A percentile compares a stretch with the other conserved stretches of the same genome.
Conservation (phyloP, 1,140 invertebrate species). For the Bombus confusus region DNA sequence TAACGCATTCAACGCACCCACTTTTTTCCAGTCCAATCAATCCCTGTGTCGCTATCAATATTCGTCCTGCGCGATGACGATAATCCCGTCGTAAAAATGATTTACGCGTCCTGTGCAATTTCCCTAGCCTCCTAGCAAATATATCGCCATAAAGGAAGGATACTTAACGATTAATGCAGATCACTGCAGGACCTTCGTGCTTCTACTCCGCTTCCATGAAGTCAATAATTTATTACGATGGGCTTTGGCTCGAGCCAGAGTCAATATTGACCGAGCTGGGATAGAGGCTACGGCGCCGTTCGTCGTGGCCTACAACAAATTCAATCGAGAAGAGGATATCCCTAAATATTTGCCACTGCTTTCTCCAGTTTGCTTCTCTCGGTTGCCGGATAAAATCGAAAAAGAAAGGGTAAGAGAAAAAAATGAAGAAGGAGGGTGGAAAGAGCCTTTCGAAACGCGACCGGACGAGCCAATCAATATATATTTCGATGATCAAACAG, state of each 20-base stretch:
- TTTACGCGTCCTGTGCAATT: constrained; percentile 42
- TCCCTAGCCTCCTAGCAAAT: constrained; percentile 28
- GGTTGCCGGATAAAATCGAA: background rate
- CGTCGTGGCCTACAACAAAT: constrained; percentile 46
- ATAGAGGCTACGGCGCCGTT: constrained; percentile 43
- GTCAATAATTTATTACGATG: constrained; percentile 66
- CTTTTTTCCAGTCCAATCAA: background rate
- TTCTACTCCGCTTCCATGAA: constrained; percentile 38
- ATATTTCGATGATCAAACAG: background rate
- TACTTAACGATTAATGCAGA: constrained; percentile 52
- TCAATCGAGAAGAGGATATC: constrained; percentile 13
- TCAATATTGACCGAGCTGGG: constrained; percentile 63
- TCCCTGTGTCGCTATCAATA: background rate
- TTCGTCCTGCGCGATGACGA: background rate
- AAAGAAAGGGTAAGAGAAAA: background rate
- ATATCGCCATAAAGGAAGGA: background rate
- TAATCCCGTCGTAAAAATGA: constrained; percentile 43
- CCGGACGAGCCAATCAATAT: constrained; percentile 1
- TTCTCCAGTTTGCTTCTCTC: background rate
- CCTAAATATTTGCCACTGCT: constrained; percentile 31
- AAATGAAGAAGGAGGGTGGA: no score
- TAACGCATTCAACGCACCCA: background rate
- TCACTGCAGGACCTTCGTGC: constrained; percentile 50
- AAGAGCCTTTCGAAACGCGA: background rate
- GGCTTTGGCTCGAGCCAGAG: constrained; percentile 55